These are phyloP conservation scores for Enteromius treurensis DNA, from an alignment of 2,797 vertebrate species.

Conservation along the genomic window DNA sequence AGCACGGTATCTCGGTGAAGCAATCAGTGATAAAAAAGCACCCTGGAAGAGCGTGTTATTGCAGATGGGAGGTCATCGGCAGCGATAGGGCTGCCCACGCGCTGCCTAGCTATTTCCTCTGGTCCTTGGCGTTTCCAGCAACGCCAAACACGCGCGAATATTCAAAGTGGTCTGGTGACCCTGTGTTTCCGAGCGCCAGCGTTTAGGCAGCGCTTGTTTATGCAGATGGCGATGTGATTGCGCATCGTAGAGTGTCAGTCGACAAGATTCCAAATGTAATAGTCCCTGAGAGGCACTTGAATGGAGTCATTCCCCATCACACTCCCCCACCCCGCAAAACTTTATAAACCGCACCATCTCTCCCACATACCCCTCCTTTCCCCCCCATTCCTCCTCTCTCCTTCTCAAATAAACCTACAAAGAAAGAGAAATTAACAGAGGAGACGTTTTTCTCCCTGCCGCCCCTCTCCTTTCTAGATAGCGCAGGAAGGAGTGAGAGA, in stretches of 20 bases:
- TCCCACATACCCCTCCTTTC: slow-evolving; percentile 47
- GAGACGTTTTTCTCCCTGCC: slow-evolving; percentile 71
- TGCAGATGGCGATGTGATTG: slow-evolving; percentile 59
- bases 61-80: slow-evolving; percentile 69
- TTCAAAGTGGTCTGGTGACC: slow-evolving; percentile 7
- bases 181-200: neutral
- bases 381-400: slow-evolving; percentile 52
- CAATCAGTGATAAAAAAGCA: slow-evolving; percentile 69
- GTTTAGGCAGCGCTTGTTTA: slow-evolving; percentile 52
- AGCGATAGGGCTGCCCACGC: slow-evolving; percentile 59
- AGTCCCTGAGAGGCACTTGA: slow-evolving; percentile 62
- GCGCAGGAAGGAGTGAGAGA: slow-evolving; percentile 56
- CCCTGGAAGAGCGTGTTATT: slow-evolving; percentile 71
- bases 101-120: slow-evolving; percentile 46
- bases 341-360: slow-evolving; percentile 65
- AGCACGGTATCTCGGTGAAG: slow-evolving; percentile 68
- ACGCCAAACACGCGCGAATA: slow-evolving; percentile 6
- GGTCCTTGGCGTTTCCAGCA: slow-evolving; percentile 21
- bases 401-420: slow-evolving; percentile 67
- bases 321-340: slow-evolving; percentile 51
- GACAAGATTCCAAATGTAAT: slow-evolving; percentile 62
- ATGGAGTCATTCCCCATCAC: slow-evolving; percentile 51
- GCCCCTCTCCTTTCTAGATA: slow-evolving; percentile 56
- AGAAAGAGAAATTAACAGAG: slow-evolving; percentile 75
- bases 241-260: slow-evolving; percentile 56